These are phyloP conservation scores for Caenorhabditis macrosperma DNA, from an alignment of 2,888 invertebrate species.

Conservation along the genomic window DNA sequence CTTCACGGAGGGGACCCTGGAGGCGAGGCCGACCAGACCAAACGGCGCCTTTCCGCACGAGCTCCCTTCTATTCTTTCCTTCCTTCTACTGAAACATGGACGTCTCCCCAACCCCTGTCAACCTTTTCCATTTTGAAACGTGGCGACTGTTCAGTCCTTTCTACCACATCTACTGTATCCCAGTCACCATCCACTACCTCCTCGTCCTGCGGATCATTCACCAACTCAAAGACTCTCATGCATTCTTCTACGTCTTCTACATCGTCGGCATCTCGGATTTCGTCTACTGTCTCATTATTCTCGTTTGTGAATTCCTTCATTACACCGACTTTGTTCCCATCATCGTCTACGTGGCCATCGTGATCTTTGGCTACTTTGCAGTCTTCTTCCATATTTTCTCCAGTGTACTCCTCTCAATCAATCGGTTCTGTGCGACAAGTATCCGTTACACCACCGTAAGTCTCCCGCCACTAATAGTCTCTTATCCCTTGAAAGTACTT, in stretches of 20 bases:
- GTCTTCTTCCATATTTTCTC: constrained; percentile 43
- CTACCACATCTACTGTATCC: constrained; percentile 33
- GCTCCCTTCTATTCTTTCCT: too few species aligned
- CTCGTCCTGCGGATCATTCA: constrained; percentile 20
- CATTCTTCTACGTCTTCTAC: constrained; percentile 29
- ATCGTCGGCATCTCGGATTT: constrained; percentile 23
- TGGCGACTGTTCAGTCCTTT: constrained; percentile 37
- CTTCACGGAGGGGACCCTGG: too few species aligned
- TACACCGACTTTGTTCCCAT: constrained; percentile 17
- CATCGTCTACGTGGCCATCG: constrained; percentile 11
- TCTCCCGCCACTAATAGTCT: not conserved
- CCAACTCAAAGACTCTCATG: constrained; percentile 4
- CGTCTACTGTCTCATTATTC: constrained; percentile 14
- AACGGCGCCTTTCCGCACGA: too few species aligned
- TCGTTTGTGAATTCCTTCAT: constrained; percentile 18
- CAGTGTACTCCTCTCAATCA: constrained; percentile 18
- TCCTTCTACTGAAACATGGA: not conserved
- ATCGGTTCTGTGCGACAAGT: constrained; percentile 34
- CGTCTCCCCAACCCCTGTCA: not conserved
- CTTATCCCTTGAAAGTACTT: too few species aligned
- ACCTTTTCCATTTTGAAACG: constrained; percentile 18
- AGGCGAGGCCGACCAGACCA: too few species aligned
- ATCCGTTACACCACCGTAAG: constrained; percentile 35
- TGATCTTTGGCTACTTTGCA: constrained; percentile 25
- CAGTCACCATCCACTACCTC: constrained; percentile 25